These are phyloP conservation scores for Cataglyphis albicans DNA, from an alignment of 2,888 invertebrate species.

Conservation along the genomic window DNA sequence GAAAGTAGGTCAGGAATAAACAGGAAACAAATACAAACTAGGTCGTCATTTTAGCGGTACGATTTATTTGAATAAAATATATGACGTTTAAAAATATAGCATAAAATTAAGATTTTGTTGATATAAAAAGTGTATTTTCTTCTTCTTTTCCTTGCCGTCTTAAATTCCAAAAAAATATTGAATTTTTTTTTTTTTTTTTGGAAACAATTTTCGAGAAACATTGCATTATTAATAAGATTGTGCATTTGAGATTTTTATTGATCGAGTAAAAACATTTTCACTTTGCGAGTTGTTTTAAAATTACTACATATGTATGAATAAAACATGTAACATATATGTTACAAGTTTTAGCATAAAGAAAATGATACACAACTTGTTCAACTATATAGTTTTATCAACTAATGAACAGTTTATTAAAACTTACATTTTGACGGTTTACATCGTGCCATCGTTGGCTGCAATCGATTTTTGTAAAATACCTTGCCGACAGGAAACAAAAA, in stretches of 20 bases:
- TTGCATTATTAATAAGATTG: not conserved
- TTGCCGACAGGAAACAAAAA: not conserved
- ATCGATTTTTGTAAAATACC: not conserved
- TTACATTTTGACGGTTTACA: slow-evolving; percentile 14
- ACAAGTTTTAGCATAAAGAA: slow-evolving; percentile 28
- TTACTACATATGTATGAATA: too few relatives aligned
- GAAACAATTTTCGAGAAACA: not conserved
- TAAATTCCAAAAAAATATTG: not conserved
- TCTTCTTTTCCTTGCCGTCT: not conserved
- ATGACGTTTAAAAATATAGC: not conserved
- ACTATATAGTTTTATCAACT: not conserved
- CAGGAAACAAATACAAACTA: not conserved
- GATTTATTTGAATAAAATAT: not conserved
- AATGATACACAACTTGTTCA: not conserved
- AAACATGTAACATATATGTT: not conserved
- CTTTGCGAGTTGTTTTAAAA: not conserved
- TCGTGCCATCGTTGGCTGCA: not conserved
- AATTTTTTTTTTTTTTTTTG: slow-evolving; percentile 5
- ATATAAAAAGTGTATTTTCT: not conserved
- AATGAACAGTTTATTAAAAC: not conserved
- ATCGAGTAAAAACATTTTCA: not conserved
- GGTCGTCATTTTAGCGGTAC: not conserved
- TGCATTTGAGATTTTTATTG: not conserved
- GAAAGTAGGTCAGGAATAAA: slow-evolving; percentile 5
- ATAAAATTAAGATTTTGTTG: not conserved